Conservation (phyloP, 1,140 invertebrate species). For the Drosophila pruinosa region DNA sequence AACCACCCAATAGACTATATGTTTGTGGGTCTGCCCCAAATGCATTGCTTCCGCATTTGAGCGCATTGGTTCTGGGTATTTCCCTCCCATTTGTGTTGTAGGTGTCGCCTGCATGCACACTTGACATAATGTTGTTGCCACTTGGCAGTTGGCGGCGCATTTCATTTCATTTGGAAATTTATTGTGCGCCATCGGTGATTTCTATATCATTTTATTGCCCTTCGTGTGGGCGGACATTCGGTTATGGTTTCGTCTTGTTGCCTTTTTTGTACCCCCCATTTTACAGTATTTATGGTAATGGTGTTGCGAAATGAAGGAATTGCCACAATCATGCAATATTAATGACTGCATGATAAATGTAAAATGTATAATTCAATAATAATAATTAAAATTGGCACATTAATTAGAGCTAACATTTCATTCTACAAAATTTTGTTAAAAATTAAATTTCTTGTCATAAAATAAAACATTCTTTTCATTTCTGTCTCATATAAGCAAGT, state of each 20-base stretch:
- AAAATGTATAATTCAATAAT: too few relatives aligned
- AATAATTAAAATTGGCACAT: neutral
- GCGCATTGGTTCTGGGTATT: conserved; percentile 3
- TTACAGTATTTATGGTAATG: conserved; percentile 27
- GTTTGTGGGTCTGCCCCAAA: conserved; percentile 10
- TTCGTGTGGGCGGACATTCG: conserved; percentile 38
- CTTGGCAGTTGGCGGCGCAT: conserved; percentile 50
- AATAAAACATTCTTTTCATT: too few relatives aligned
- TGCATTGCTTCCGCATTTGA: conserved; percentile 53
- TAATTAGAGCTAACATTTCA: too few relatives aligned
- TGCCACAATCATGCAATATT: neutral
- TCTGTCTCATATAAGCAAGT: too few relatives aligned
- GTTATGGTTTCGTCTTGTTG: conserved; percentile 19
- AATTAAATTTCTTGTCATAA: too few relatives aligned
- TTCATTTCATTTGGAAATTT: conserved; percentile 50
- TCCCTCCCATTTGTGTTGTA: conserved; percentile 25
- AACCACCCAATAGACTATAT: neutral
- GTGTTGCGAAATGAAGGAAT: conserved; percentile 33
- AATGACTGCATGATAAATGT: neutral
- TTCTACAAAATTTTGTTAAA: too few relatives aligned
- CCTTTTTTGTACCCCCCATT: neutral
- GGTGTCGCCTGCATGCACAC: conserved; percentile 44
- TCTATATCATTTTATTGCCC: conserved; percentile 49
- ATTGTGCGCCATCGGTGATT: conserved; percentile 44
- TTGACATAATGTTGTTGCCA: conserved; percentile 52